These are phyloP conservation scores for Poecilia wingei DNA, from an alignment of 2,797 vertebrate genomes.

Conservation along the genomic window DNA sequence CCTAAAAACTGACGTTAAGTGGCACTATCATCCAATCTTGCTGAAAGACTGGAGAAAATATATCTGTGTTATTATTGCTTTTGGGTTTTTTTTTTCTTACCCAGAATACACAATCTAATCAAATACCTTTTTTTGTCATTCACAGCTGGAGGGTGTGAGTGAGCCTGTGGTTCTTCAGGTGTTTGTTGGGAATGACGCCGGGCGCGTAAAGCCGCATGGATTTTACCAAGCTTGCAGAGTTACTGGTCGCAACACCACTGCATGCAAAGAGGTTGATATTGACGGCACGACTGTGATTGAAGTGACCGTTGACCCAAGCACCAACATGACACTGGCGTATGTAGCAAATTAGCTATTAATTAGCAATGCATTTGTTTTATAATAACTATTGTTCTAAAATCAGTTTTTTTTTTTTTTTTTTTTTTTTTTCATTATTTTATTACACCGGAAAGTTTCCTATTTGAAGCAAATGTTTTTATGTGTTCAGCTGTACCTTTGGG, in stretches of 20 bases:
- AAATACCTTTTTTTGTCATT: constrained; percentile 5
- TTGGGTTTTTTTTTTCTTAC: not conserved
- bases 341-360: constrained; percentile 71
- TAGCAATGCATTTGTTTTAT: not conserved
- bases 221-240: constrained; percentile 99
- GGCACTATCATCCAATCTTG: not conserved
- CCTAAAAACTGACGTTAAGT: not conserved
- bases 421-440: not conserved
- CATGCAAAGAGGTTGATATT: constrained; percentile 96
- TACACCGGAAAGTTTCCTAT: not conserved
- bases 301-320: constrained; percentile 92
- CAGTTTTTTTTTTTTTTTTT: accelerated
- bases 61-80: not conserved
- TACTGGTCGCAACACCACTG: constrained; percentile 96
- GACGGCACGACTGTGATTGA: constrained; percentile 98
- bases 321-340: constrained; percentile 95
- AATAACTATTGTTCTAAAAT: not conserved
- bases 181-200: constrained; percentile 96
- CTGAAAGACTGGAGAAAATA: not conserved
- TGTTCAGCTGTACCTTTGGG: not conserved
- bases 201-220: constrained; percentile 96
- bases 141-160: constrained; percentile 93
- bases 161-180: constrained; percentile 94
- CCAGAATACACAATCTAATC: not conserved
- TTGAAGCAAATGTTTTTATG: not conserved